Evolutionary conservation across 2,113 vertebrate genomes (phyloP).

Genomic region (Centrocercus urophasianus): DNA sequence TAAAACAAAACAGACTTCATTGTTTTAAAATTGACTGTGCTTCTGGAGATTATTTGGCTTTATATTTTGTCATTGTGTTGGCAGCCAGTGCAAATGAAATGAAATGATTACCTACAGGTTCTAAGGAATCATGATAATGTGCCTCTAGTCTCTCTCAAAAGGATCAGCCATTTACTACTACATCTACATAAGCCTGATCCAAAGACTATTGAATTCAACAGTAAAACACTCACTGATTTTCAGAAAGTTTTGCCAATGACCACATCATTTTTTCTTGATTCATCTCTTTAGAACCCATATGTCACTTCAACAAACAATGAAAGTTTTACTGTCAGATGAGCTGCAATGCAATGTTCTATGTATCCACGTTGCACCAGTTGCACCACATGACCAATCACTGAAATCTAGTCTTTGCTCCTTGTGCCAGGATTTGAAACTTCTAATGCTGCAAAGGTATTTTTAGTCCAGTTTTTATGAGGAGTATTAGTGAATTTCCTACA

Average conservation of each 20-base stretch:
- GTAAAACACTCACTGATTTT: constrained; percentile 43
- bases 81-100: not conserved
- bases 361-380: not conserved
- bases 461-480: constrained; percentile 21
- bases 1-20: not conserved
- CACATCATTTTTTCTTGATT: constrained; percentile 10
- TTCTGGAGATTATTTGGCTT: constrained; percentile 1
- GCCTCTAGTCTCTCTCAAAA: not conserved
- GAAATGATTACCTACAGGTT: not conserved
- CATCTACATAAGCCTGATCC: not conserved
- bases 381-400: not conserved
- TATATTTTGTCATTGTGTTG: not conserved
- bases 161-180: not conserved
- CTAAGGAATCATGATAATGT: not conserved
- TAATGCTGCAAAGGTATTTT: not conserved
- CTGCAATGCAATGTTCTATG: not conserved
- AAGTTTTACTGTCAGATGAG: not conserved
- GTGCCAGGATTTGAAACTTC: constrained; percentile 1
- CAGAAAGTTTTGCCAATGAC: not conserved
- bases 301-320: not conserved
- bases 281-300: not conserved
- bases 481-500: constrained; percentile 38
- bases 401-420: not conserved
- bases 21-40: not conserved
- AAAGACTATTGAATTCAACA: constrained; percentile 8